A percentile compares a stretch with the other conserved stretches of the same genome.
phyloP scores from a whole-genome alignment of 2,113 vertebrate genomes.

The Callospermophilus lateralis region DNA sequence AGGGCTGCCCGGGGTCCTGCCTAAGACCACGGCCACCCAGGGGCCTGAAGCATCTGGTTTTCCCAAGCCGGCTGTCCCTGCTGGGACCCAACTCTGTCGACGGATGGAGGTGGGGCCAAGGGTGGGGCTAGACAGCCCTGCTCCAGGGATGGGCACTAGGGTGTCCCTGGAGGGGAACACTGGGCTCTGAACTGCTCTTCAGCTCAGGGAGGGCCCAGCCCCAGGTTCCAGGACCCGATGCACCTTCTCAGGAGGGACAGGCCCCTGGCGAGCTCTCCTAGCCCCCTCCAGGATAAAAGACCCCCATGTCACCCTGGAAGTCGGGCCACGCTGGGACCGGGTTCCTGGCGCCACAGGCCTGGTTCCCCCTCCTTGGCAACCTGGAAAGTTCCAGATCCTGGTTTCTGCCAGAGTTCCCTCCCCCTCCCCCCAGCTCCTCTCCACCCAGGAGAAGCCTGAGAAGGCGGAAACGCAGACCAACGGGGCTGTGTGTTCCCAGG shows the following conservation, averaged over 20 bases:
- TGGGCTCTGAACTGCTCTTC: neutral
- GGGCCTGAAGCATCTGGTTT: neutral
- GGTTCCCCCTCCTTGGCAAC: neutral
- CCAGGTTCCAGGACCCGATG: neutral
- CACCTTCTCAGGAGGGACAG: neutral
- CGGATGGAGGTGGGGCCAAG: neutral
- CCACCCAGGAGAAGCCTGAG: neutral
- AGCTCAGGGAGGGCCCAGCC: neutral
- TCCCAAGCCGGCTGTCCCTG: fast-evolving
- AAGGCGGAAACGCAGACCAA: constrained; percentile 66
- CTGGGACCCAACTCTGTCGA: neutral
- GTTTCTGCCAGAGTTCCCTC: neutral
- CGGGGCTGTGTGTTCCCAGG: neutral
- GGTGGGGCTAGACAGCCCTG: too few species aligned
- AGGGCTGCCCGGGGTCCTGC: neutral
- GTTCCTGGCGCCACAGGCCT: neutral
- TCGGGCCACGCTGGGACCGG: neutral
- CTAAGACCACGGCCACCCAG: neutral
- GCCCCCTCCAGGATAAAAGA: neutral
- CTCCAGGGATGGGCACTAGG: neutral
- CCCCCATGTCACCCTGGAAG: neutral
- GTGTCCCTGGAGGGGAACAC: neutral
- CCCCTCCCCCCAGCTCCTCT: neutral
- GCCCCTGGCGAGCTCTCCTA: fast-evolving
- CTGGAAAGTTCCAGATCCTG: neutral